Base-by-base conservation (phyloP, 2,797 vertebrate genomes). In the Parauchenoglanis ngamensis region DNA sequence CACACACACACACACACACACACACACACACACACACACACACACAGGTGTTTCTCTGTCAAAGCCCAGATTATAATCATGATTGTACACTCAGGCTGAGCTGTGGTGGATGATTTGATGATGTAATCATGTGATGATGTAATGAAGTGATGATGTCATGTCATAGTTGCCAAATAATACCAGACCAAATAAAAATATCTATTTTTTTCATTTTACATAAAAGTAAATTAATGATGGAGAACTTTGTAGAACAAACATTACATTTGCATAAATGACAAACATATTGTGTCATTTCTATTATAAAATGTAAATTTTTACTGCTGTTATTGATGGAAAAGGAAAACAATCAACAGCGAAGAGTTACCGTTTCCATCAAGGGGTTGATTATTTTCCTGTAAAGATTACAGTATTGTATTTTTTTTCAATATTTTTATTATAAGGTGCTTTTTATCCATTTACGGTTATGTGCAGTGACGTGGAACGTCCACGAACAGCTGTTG, bases 1-100 rank as follows among this genome's bases (percentile, higher is more conserved):
- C n/a, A n/a, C n/a, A n/a, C n/a, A n/a, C n/a, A 90, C 90, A 85
- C 6, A 19, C 31, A 57, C 54, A 86, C 63, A 63, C 28, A 70
- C 35, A 67, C 35, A 40, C 28, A 28, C n/a, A 40, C 56, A 44
- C 77, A 80, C 77, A 80, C 77, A 80, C 57, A 75, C 40, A 75
- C 21, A 72, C 7, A 73, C 40, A 13, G 19, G 1, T 49, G 11
- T 54, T 57, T 57, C 52, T 78, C 10, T 12, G 23, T 70, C 19
- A 19, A 40, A 76, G 6, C 6, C 46, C 46, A 52, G 23, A 54
- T 54, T 19, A 54, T 77, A 77, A 77, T 54, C 5, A 13, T 54
- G 13, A 77, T 28, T 28, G 13, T n/a, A 52, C 25, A 56, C n/a
- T 28, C 6, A 3, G 44, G 11, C 28, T 21, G 19, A 25, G 12